phyloP scores from a whole-genome alignment of 2,113 vertebrate genomes.

The Rhabdomys dilectus region DNA sequence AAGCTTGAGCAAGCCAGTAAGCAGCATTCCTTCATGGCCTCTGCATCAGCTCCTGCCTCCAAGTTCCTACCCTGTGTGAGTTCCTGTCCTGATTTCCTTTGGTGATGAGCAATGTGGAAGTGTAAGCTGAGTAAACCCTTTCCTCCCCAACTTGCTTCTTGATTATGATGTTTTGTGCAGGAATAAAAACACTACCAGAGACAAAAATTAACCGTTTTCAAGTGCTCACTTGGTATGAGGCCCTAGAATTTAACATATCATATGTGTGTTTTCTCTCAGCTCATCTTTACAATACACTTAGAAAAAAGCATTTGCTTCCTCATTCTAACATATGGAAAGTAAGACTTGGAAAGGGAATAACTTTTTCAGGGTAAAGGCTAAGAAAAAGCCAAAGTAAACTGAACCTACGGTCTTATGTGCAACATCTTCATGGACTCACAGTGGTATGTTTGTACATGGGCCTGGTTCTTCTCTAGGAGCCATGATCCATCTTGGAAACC shows the following conservation, averaged over 20 bases:
- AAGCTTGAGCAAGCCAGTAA: no score
- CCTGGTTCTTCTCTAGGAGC: neutral
- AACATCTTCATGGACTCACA: neutral
- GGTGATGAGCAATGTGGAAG: no score
- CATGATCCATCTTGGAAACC: neutral
- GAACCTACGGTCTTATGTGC: neutral
- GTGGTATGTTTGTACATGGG: neutral
- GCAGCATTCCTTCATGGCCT: no score
- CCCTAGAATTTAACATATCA: neutral
- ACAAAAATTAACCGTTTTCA: constrained; percentile 14
- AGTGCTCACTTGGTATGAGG: neutral
- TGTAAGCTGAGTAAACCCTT: no score
- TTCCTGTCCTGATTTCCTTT: no score
- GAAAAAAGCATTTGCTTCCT: neutral
- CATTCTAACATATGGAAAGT: constrained; percentile 33
- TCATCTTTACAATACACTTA: neutral
- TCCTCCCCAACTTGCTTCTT: no score
- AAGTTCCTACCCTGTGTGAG: no score
- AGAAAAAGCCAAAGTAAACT: neutral
- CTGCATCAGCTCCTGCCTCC: no score
- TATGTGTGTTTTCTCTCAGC: neutral
- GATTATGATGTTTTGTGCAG: neutral
- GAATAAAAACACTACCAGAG: neutral
- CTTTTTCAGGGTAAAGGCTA: constrained; percentile 8
- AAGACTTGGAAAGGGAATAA: constrained; percentile 33